These are phyloP conservation scores for Tachystola acroxantha DNA, from an alignment of 2,888 invertebrate species.

Conservation along the genomic window DNA sequence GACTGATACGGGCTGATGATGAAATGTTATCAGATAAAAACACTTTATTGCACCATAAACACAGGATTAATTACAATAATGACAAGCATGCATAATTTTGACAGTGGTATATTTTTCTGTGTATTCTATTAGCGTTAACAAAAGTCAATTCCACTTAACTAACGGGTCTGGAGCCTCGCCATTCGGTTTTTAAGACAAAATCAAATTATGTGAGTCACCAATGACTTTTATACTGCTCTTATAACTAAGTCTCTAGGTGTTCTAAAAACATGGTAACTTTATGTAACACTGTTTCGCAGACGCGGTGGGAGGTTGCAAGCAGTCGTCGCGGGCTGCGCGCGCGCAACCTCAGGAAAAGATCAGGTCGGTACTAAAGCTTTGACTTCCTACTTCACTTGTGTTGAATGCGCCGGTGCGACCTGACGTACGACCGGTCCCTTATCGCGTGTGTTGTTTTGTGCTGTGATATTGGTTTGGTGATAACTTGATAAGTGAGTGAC, in stretches of 20 bases:
- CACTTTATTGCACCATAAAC: too few relatives aligned
- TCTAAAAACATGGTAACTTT: constrained; percentile 43
- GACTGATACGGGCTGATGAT: too few relatives aligned
- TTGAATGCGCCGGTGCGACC: constrained; percentile 32
- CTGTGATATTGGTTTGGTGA: constrained; percentile 7
- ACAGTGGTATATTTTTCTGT: too few relatives aligned
- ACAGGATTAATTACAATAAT: too few relatives aligned
- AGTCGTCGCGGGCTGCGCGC: constrained; percentile 37
- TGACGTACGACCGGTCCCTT: constrained; percentile 29
- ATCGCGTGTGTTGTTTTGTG: constrained; percentile 9
- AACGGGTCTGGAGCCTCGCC: too few relatives aligned
- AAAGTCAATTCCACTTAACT: too few relatives aligned
- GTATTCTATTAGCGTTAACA: too few relatives aligned
- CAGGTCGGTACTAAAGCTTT: constrained; percentile 44
- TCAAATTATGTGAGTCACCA: too few relatives aligned
- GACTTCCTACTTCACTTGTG: constrained; percentile 61
- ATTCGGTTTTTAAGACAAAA: too few relatives aligned
- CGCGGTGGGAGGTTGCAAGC: constrained; percentile 59
- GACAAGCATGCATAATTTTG: too few relatives aligned
- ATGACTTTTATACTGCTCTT: too few relatives aligned
- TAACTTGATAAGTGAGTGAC: constrained; percentile 11
- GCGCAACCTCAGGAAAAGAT: constrained; percentile 65
- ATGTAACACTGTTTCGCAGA: constrained; percentile 62
- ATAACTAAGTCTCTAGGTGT: constrained; percentile 1
- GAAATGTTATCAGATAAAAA: too few relatives aligned